Evolutionary conservation across 2,888 invertebrate genomes (phyloP), one percentile per base, ranked within the genome.

Genomic region (Tuta absoluta): DNA sequence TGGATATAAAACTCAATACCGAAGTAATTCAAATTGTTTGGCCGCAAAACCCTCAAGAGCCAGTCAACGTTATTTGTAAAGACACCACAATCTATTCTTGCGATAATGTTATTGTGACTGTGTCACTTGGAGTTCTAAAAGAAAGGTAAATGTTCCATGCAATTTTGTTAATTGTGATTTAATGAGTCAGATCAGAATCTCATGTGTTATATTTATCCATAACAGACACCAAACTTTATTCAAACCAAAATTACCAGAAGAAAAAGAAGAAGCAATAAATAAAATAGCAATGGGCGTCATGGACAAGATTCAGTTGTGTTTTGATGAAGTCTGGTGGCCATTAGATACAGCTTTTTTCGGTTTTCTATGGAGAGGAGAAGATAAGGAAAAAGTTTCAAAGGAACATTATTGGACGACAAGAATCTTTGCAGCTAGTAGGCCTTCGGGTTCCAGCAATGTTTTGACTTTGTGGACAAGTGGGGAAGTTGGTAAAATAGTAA

Each of bases 51-150:
- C 75, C 80, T 0, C 45, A 63, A 0, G 69, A 72, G 0, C 73
- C 77, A 4, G 91, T 93, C 0, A 71, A 70, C 21, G 91, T 94
- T 0, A 72, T 73, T 0, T 93, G 93, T 69, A 77, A 79, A 21
- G 93, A 94, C 75, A 94, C 93, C 0, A 75, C 86, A 0, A 68
- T 72, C 0, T 94, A 92, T 69, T 77, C 72, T 23, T 94, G 94
- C 0, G 93, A 93, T 71, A 93, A 94, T 73, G 94, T 95, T 0
- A 93, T 96, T 28, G 85, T 95, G 0, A 96, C 96, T 0, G 87
- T 93, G 0, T 94, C 96, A 0, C 77, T 96, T 0, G 96, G 95
- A 0, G 95, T 95, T 0, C 82, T 96, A 19, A 95, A 95, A 75
- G 91, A 92, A 23, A 83, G 83, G 90, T 89, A 68, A 14, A 41